A percentile compares a stretch with the other conserved stretches of the same genome.
These are phyloP conservation scores for Poecilus cupreus DNA, from an alignment of 2,888 invertebrate genomes.

Conservation along the genomic window DNA sequence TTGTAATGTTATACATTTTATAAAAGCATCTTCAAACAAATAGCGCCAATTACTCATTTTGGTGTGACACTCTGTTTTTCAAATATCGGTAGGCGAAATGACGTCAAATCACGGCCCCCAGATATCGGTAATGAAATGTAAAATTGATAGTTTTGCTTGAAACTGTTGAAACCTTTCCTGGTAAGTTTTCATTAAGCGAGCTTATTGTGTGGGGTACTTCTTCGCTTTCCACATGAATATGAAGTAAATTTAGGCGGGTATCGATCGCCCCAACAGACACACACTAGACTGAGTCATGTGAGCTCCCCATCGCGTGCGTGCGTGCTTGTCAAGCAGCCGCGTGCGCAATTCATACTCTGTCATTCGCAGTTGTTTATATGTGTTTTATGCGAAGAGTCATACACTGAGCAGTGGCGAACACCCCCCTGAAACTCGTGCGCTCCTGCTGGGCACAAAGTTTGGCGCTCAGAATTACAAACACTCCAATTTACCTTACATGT, in stretches of 20 bases:
- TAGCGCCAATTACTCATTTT: no score
- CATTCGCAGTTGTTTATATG: conserved; percentile 42
- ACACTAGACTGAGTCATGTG: conserved; percentile 21
- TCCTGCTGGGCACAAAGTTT: neutral
- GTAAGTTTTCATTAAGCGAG: no score
- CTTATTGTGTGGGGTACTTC: no score
- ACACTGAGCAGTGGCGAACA: no score
- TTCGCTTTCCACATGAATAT: conserved; percentile 1
- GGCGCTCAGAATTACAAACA: neutral
- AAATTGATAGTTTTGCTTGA: no score
- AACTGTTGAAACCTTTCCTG: no score
- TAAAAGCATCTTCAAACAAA: no score
- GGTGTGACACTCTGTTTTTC: no score
- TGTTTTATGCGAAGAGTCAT: conserved; percentile 44
- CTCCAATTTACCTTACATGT: neutral
- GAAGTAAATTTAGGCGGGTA: neutral
- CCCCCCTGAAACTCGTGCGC: neutral
- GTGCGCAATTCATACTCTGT: conserved; percentile 39
- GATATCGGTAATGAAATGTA: no score
- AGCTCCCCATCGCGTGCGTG: conserved; percentile 8
- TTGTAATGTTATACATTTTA: no score
- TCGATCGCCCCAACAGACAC: neutral
- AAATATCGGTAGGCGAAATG: no score
- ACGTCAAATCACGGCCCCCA: no score
- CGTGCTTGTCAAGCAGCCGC: neutral